phyloP scores from a whole-genome alignment of 2,113 vertebrate genomes.

The Calidris pygmaea region DNA sequence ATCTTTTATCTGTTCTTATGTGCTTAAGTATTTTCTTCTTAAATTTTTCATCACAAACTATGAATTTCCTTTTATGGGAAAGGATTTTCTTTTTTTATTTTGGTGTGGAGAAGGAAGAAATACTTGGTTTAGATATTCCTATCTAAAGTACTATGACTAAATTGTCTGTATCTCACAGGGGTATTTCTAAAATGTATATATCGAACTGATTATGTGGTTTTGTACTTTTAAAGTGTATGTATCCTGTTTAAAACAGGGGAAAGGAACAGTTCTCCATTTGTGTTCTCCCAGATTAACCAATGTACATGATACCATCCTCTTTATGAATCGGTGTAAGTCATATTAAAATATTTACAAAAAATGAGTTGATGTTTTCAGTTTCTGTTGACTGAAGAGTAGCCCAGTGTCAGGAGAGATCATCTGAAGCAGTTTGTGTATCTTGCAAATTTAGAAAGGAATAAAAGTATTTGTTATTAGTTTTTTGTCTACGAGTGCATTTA shows the following conservation, averaged over 20 bases:
- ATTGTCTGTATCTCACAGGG: background rate
- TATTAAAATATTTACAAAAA: background rate
- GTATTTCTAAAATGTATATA: background rate
- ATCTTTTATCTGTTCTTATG: background rate
- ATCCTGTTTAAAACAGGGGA: too few species aligned
- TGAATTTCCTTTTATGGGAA: background rate
- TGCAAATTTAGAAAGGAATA: background rate
- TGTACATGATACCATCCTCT: background rate
- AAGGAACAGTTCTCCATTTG: background rate
- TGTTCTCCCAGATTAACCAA: background rate
- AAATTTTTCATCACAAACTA: background rate
- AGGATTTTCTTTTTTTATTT: background rate
- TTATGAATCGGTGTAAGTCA: background rate
- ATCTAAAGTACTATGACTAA: background rate
- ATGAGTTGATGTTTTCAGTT: background rate
- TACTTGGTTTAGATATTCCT: background rate
- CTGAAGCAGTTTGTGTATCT: background rate
- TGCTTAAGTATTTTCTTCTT: background rate
- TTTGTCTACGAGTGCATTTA: background rate
- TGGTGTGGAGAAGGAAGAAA: background rate
- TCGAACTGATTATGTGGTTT: background rate
- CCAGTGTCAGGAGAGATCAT: background rate
- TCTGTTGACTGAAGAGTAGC: background rate
- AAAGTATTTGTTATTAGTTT: background rate
- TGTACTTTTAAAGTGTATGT: background rate